Conservation (phyloP, 1,140 invertebrate species). For the Drosophila sechellia region DNA sequence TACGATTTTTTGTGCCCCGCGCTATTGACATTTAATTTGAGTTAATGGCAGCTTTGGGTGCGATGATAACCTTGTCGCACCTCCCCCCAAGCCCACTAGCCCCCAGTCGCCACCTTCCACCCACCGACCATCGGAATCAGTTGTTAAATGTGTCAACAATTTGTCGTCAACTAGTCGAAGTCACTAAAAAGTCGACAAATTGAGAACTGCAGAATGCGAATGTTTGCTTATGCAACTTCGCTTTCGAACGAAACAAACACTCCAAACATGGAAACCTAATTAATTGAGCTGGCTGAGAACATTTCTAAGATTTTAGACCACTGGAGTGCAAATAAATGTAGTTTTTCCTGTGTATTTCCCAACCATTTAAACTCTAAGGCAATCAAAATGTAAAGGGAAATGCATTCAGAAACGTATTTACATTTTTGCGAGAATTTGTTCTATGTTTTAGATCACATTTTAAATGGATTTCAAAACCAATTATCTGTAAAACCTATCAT, state of each 20-base stretch:
- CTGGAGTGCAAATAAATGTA: not conserved
- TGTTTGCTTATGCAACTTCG: slow-evolving; percentile 37
- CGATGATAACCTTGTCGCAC: slow-evolving; percentile 38
- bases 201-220: slow-evolving; percentile 15
- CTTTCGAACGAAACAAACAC: slow-evolving; percentile 19
- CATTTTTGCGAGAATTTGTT: too few species aligned
- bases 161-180: slow-evolving; percentile 63
- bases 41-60: slow-evolving; percentile 58
- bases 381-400: not conserved
- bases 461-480: not conserved
- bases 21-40: slow-evolving; percentile 77
- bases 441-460: too few species aligned
- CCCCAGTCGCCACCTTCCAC: not conserved
- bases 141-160: slow-evolving; percentile 73
- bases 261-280: slow-evolving; percentile 33
- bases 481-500: not conserved
- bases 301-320: slow-evolving; percentile 1
- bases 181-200: slow-evolving; percentile 52
- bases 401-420: too few species aligned
- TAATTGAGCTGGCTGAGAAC: slow-evolving; percentile 24
- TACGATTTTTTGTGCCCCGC: slow-evolving; percentile 15
- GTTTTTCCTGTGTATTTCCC: too few species aligned
- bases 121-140: slow-evolving; percentile 27
- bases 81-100: not conserved
- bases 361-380: not conserved